Conservation (phyloP, 2,888 invertebrate species). For the Tetheella fluctuosa region DNA sequence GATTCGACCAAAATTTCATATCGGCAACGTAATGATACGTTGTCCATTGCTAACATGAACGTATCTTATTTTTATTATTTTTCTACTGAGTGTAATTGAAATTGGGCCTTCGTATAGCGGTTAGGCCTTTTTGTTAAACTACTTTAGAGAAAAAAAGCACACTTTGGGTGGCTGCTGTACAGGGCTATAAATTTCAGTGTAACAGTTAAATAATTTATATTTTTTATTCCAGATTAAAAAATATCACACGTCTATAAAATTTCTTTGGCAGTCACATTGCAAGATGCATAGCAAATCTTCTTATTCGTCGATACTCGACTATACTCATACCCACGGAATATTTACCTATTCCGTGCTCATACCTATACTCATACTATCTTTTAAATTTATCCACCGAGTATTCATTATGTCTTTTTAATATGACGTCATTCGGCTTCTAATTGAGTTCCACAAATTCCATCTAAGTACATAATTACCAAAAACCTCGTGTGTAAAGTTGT, state of each 20-base stretch:
- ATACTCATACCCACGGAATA: too few species aligned
- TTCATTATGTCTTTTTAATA: background rate
- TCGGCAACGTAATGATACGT: conserved; percentile 55
- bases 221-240: conserved; percentile 21
- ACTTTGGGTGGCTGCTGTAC: conserved; percentile 20
- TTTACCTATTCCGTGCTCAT: too few species aligned
- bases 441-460: conserved; percentile 7
- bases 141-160: background rate
- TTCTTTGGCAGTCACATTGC: background rate
- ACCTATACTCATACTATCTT: background rate
- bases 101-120: conserved; percentile 33
- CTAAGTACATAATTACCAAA: conserved; percentile 34
- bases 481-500: conserved; percentile 30
- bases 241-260: background rate
- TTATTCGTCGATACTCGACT: too few species aligned
- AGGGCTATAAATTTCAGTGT: too few species aligned
- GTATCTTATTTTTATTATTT: conserved; percentile 25
- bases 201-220: background rate
- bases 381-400: background rate
- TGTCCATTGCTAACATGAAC: conserved; percentile 34
- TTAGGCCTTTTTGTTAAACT: conserved; percentile 19
- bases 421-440: background rate
- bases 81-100: conserved; percentile 25
- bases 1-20: conserved; percentile 59
- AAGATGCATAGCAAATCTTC: too few species aligned